Base-by-base conservation (phyloP, 2,888 invertebrate genomes). In the Nezara viridula region DNA sequence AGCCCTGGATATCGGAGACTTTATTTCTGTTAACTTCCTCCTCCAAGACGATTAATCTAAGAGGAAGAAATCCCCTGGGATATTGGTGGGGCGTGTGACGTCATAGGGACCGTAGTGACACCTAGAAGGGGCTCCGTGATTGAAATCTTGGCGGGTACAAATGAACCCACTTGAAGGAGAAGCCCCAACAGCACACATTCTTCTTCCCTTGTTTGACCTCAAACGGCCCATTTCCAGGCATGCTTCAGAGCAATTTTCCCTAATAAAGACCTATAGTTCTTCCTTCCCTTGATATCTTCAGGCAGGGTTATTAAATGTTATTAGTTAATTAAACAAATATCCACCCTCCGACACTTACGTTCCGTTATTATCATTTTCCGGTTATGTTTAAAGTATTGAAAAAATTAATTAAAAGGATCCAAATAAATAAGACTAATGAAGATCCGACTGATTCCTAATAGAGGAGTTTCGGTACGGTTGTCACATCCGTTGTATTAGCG, bases 11-110 rank as follows among this genome's bases (percentile, higher is more conserved):
- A 40, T 49, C 47, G 32, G 50, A 47, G 86, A 86, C 86, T 86
- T 86, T 86, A 86, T 86, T 86, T 55, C 55, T 55, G 86, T 55
- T 86, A 86, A 86, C 52, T 86, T 55, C 86, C 86, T 86, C 55
- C 55, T 14, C 16, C 2, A 60, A 32, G 86, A 55, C 40, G 86
- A 86, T 86, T 86, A 86, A 86, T 86, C 86, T 86, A 55, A 55
- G 55, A 55, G 86, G 86, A n/a, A 81, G 44, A 81, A 81, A 81
- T 86, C 49, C 52, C 86, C 40, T 40, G 32, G 52, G 55, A 86
- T 32, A 86, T 52, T 86, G 86, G 60, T 16, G 86, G 55, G 60
- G 86, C 2, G 32, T 10, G 40, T 40, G 55, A 40, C 55, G 40
- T 44, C 12, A 44, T 5, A n/a, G 12, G 4, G 44, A n/a, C 24